A percentile compares a stretch with the other conserved stretches of the same genome.
Conservation (phyloP, 2,113 vertebrate genomes). For the Ia io region DNA sequence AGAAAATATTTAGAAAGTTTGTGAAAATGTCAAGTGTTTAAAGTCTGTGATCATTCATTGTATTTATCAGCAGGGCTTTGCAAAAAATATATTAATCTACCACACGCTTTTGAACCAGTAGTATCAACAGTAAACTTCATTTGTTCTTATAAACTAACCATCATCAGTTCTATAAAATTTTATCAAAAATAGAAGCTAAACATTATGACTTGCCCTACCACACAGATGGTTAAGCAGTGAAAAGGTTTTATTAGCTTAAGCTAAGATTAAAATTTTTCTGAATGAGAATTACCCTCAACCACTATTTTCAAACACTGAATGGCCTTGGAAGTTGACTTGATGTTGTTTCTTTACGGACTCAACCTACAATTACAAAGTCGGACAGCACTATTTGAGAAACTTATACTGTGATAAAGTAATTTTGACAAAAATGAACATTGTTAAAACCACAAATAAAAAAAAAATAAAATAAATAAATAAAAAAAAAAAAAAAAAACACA, state of each 20-base stretch:
- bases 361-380: background rate
- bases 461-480: too few relatives aligned
- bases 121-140: background rate
- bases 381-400: background rate
- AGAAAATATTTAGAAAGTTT: background rate
- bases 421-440: background rate
- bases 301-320: background rate
- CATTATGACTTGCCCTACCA: background rate
- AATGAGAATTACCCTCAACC: background rate
- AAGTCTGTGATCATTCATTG: background rate
- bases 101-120: background rate
- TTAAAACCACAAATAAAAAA: background rate
- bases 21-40: background rate
- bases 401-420: background rate
- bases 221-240: background rate
- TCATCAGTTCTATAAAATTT: background rate
- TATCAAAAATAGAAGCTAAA: background rate
- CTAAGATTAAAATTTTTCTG: background rate
- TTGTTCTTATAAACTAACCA: background rate
- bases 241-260: background rate
- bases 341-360: background rate
- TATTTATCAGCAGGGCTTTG: background rate
- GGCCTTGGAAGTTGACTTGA: background rate
- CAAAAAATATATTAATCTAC: background rate
- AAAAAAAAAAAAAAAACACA: too few relatives aligned